Evolutionary conservation across 2,113 vertebrate genomes (phyloP).

Genomic region (Podarcis cretensis): DNA sequence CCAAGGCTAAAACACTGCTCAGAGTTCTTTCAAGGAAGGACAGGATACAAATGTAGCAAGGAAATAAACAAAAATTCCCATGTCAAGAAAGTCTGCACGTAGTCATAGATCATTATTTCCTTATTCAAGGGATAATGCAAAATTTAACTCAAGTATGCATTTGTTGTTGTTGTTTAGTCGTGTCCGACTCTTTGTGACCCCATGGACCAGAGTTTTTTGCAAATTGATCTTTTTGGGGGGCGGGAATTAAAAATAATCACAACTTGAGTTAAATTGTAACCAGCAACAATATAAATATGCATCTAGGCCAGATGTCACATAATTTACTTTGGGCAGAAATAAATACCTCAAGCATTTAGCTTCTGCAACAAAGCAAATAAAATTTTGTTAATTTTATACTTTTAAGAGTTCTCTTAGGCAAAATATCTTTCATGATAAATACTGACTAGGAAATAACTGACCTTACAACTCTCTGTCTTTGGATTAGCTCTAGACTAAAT

Average conservation of each 20-base stretch:
- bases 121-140: background rate
- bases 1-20: background rate
- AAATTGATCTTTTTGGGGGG: background rate
- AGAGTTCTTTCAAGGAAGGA: background rate
- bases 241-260: background rate
- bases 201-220: background rate
- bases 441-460: background rate
- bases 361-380: background rate
- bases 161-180: no score
- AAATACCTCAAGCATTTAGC: background rate
- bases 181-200: no score
- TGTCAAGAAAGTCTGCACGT: background rate
- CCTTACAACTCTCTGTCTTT: background rate
- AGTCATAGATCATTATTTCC: background rate
- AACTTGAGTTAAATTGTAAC: background rate
- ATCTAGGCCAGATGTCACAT: background rate
- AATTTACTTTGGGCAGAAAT: background rate
- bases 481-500: background rate
- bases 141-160: background rate
- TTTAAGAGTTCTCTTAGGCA: background rate
- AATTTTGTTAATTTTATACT: background rate
- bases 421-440: background rate
- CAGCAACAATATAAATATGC: background rate
- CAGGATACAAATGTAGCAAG: background rate
- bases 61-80: background rate